Conservation (phyloP, 1,140 invertebrate genomes). For the Caerostris extrusa region DNA sequence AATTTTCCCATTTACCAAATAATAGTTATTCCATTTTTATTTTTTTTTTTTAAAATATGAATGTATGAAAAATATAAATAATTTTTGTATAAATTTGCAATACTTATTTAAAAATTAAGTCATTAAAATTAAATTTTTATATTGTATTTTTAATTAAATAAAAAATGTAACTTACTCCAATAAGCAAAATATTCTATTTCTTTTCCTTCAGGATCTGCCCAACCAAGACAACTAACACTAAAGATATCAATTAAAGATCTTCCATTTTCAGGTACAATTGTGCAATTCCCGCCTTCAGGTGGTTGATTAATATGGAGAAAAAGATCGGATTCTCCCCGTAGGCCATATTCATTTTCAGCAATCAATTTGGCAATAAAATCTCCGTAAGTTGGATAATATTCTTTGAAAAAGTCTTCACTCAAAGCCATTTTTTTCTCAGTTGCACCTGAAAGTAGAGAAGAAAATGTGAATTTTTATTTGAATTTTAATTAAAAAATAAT, state of each 20-base stretch:
- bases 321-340: constrained; percentile 79
- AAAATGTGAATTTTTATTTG: background rate
- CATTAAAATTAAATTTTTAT: too few relatives aligned
- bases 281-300: constrained; percentile 79
- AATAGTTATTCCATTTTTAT: too few relatives aligned
- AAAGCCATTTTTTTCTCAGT: constrained; percentile 80
- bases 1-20: too few relatives aligned
- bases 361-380: constrained; percentile 80
- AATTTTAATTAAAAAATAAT: too few relatives aligned
- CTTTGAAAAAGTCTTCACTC: constrained; percentile 79
- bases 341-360: constrained; percentile 78
- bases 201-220: constrained; percentile 80
- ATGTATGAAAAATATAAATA: too few relatives aligned
- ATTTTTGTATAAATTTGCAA: too few relatives aligned
- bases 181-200: constrained; percentile 79
- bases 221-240: constrained; percentile 79
- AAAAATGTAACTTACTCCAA: constrained; percentile 78
- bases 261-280: constrained; percentile 76
- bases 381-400: constrained; percentile 79
- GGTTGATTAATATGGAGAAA: constrained; percentile 81
- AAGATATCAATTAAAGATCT: constrained; percentile 80
- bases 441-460: constrained; percentile 67
- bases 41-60: too few relatives aligned
- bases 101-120: too few relatives aligned
- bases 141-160: too few relatives aligned